A percentile compares a stretch with the other conserved stretches of the same genome.
Evolutionary conservation across 2,888 invertebrate species (phyloP).

Genomic region (Leptopilina drosophilae): DNA sequence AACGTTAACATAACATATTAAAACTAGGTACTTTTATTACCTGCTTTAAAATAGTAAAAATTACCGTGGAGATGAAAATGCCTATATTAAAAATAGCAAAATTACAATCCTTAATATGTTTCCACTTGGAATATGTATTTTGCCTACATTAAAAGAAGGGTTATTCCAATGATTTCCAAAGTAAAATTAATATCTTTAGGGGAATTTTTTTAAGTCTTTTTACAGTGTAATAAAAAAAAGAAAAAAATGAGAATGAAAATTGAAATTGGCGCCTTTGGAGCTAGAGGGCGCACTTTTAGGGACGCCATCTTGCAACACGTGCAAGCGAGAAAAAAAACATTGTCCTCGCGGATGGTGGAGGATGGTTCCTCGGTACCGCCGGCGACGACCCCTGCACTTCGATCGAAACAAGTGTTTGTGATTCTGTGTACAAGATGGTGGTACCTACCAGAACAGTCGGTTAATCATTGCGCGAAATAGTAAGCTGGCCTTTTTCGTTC

Average conservation of each 20-base stretch:
- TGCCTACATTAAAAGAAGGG: too few species aligned
- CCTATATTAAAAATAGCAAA: too few species aligned
- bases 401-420: slow-evolving; percentile 67
- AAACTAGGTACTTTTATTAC: too few species aligned
- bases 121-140: too few species aligned
- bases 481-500: slow-evolving; percentile 17
- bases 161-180: too few species aligned
- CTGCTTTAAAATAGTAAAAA: too few species aligned
- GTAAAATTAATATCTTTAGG: too few species aligned
- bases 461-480: slow-evolving; percentile 41
- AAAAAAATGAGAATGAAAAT: neutral
- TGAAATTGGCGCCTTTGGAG: neutral
- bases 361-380: slow-evolving; percentile 22
- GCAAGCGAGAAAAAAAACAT: slow-evolving; percentile 21
- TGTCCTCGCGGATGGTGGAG: slow-evolving; percentile 40
- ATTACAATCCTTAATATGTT: too few species aligned
- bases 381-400: slow-evolving; percentile 18
- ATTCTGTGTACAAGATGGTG: slow-evolving; percentile 70
- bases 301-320: neutral
- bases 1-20: too few species aligned
- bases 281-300: neutral
- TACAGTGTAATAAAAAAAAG: too few species aligned
- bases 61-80: too few species aligned
- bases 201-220: too few species aligned
- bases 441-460: slow-evolving; percentile 59